A percentile compares a stretch with the other conserved stretches of the same genome.
phyloP scores from a whole-genome alignment of 2,888 invertebrate species.

The Xestoiulus laeticollis region DNA sequence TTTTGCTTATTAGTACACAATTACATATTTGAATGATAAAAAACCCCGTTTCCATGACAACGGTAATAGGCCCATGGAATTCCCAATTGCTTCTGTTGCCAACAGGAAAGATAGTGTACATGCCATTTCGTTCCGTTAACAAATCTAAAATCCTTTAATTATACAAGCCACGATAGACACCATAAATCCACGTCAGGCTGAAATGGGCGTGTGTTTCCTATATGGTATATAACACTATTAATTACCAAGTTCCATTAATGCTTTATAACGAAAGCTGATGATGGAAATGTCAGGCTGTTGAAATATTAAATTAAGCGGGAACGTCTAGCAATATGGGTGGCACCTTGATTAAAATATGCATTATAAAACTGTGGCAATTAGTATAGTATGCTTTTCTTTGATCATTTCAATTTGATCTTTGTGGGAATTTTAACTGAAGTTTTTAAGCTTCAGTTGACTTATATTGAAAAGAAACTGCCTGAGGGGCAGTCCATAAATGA shows the following conservation, averaged over 20 bases:
- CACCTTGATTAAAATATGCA: conserved; percentile 2
- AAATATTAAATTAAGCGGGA: neutral
- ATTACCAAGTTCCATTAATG: neutral
- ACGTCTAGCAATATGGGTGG: neutral
- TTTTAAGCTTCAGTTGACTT: neutral
- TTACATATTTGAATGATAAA: neutral
- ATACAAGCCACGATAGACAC: conserved; percentile 13
- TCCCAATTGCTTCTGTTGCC: conserved; percentile 5
- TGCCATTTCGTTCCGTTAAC: neutral
- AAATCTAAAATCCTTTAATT: conserved; percentile 27
- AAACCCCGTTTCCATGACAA: neutral
- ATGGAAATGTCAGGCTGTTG: conserved; percentile 3
- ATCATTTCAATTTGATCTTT: neutral
- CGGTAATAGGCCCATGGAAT: neutral
- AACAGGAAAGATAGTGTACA: neutral
- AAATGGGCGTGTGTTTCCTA: neutral
- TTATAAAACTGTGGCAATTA: neutral
- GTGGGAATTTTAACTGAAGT: neutral
- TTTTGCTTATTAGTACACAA: neutral
- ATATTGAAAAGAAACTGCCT: no score
- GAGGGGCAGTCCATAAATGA: no score
- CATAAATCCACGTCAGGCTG: neutral
- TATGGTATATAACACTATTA: neutral
- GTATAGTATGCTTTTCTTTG: neutral
- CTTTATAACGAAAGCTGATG: neutral